phyloP scores from a whole-genome alignment of 2,113 vertebrate species.

The Entosphenus tridentatus region DNA sequence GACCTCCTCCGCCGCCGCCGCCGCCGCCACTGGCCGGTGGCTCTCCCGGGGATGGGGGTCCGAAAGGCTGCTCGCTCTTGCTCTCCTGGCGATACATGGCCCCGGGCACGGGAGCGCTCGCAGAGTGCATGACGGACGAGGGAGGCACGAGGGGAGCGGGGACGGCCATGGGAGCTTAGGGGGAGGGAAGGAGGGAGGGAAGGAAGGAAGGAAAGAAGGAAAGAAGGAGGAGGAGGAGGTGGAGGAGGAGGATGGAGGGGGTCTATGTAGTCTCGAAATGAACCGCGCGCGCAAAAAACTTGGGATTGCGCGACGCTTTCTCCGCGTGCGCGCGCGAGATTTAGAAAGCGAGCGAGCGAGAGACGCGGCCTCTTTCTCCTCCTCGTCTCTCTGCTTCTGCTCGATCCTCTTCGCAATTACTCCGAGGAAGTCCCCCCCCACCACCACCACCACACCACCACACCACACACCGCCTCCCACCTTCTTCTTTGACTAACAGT shows the following conservation, averaged over 20 bases:
- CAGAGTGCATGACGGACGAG: slow-evolving; percentile 20
- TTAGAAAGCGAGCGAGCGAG: too few species aligned
- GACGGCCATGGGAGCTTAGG: slow-evolving; percentile 50
- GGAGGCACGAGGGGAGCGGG: slow-evolving; percentile 79
- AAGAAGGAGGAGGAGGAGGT: slow-evolving; percentile 13
- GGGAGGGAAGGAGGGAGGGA: slow-evolving; percentile 11
- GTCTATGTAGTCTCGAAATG: neutral
- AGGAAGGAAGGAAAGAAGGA: slow-evolving; percentile 16
- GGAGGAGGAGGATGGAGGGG: slow-evolving; percentile 12
- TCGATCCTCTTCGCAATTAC: too few species aligned
- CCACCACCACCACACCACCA: too few species aligned
- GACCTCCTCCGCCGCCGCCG: neutral
- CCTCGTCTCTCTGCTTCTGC: too few species aligned
- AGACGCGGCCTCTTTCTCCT: too few species aligned
- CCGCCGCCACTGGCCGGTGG: neutral
- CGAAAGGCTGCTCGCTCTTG: slow-evolving; percentile 17
- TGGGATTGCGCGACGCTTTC: too few species aligned
- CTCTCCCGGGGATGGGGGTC: slow-evolving; percentile 21
- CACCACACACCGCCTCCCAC: too few species aligned
- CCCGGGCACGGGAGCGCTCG: slow-evolving; percentile 45
- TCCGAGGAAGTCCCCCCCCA: too few species aligned
- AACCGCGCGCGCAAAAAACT: too few species aligned
- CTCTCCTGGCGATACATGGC: too few species aligned
- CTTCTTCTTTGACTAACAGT: too few species aligned
- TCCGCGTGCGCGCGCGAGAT: too few species aligned